phyloP scores from a whole-genome alignment of 2,888 invertebrate species.

The Eudasyphora cyanicolor region DNA sequence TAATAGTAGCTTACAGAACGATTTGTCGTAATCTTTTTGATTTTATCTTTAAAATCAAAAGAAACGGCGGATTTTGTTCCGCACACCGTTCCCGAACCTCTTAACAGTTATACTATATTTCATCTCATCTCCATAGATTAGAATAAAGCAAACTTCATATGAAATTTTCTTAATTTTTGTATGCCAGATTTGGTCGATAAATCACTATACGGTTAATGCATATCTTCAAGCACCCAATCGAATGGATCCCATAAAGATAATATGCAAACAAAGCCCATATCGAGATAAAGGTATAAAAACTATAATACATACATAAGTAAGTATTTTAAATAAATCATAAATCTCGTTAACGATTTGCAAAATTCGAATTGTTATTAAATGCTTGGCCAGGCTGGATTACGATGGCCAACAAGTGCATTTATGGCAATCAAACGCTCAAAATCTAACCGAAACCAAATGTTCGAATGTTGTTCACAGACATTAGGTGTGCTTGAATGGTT shows the following conservation, averaged over 20 bases:
- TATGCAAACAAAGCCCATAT: background rate
- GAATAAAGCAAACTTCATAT: background rate
- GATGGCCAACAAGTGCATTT: slow-evolving; percentile 64
- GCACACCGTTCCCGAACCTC: too few species aligned
- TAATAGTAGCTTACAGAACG: too few species aligned
- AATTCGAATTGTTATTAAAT: slow-evolving; percentile 66
- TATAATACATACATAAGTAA: slow-evolving; percentile 36
- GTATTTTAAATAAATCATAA: slow-evolving; percentile 64
- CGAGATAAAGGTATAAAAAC: background rate
- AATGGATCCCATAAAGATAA: background rate
- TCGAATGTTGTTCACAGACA: slow-evolving; percentile 18
- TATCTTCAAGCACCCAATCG: slow-evolving; percentile 31
- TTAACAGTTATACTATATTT: too few species aligned
- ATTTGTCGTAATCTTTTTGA: too few species aligned
- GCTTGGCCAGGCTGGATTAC: slow-evolving; percentile 52
- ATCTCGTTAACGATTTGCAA: slow-evolving; percentile 66
- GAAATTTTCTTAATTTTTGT: slow-evolving; percentile 16
- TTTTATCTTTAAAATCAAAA: too few species aligned
- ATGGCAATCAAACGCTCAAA: slow-evolving; percentile 51
- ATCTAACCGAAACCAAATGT: slow-evolving; percentile 37
- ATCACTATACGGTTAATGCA: slow-evolving; percentile 57
- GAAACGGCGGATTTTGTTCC: too few species aligned
- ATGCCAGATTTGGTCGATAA: slow-evolving; percentile 60
- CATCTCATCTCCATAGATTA: background rate
- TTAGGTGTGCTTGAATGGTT: slow-evolving; percentile 25